Evolutionary conservation across 2,888 invertebrate species (phyloP), one percentile per base, ranked within the genome.

Genomic region (Ctena decussata): DNA sequence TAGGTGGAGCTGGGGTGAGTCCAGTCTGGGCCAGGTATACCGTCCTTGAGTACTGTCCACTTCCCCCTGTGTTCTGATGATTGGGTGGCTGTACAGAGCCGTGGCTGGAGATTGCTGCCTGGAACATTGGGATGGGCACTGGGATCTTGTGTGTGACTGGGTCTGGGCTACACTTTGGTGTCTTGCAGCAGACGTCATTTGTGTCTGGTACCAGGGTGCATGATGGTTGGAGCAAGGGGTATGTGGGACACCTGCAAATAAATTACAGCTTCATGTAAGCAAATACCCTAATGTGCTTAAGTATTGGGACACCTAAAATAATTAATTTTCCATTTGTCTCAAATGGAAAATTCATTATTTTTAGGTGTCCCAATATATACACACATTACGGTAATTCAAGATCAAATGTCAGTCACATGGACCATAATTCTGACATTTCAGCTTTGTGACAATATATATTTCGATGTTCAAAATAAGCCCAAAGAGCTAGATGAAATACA

Each of bases 1-100:
- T 92, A 18, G 93, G 93, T 32, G 92, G 91, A 0, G 86, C 87
- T 12, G 92, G 92, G 12, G 93, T 93, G 35, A 90, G 82, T 24
- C 91, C 92, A 37, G 89, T 85, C 8, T 83, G 89, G 21, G 57
- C 80, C 32, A 91, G 79, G 0, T 77, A 82, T 35, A 91, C 87
- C 8, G 85, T 86, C 53, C 82, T 73, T 18, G 91, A 87, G 82
- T 87, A 87, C 32, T 81, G 71, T 0, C 85, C 87, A 15, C 86
- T 86, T 78, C 73, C 84, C 30, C 46, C 80, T n/a, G 78, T 87
- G 53, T 78, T 84, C 24, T 60, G 75, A 57, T 73, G 46, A 57
- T 78, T 86, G n/a, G 93, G 92, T 41, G 93, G 89, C 73, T 89
- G 78, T 27, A 93, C 93, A 27, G 88, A 81, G 21, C 91, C 92